Conservation (phyloP, 2,797 vertebrate species). For the Paguma larvata region DNA sequence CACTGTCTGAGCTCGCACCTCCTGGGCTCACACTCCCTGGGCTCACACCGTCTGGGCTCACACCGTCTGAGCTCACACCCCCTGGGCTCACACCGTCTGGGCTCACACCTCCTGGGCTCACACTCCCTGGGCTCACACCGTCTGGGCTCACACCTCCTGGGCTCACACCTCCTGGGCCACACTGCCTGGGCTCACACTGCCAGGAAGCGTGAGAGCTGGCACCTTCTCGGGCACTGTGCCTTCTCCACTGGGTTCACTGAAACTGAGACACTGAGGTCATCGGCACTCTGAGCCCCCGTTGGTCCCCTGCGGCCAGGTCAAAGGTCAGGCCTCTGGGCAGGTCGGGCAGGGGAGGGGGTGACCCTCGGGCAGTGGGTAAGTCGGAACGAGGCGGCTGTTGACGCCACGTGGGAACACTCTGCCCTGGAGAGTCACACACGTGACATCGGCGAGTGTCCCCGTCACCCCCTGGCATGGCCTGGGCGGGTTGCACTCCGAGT, state of each 20-base stretch:
- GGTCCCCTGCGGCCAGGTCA: background rate
- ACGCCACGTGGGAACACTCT: too few relatives aligned
- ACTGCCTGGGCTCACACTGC: background rate
- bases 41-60: background rate
- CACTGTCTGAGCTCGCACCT: too few relatives aligned
- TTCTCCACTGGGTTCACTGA: background rate
- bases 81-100: too few relatives aligned
- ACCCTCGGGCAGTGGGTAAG: rapidly evolving
- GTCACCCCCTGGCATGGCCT: background rate
- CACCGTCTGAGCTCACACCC: too few relatives aligned
- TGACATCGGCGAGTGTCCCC: background rate
- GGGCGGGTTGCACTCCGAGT: rapidly evolving
- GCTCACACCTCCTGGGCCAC: too few relatives aligned
- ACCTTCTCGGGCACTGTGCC: background rate
- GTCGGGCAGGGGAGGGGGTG: background rate
- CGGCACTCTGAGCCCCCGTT: background rate
- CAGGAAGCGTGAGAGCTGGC: background rate
- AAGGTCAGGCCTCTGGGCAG: background rate
- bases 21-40: too few relatives aligned
- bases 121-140: too few relatives aligned
- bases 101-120: too few relatives aligned
- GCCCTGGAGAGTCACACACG: rapidly evolving
- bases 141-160: too few relatives aligned
- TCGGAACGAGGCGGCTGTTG: too few relatives aligned
- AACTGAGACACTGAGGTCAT: rapidly evolving